phyloP scores from a whole-genome alignment of 2,113 vertebrate species.

The Stomatorhinus ivindoensis region DNA sequence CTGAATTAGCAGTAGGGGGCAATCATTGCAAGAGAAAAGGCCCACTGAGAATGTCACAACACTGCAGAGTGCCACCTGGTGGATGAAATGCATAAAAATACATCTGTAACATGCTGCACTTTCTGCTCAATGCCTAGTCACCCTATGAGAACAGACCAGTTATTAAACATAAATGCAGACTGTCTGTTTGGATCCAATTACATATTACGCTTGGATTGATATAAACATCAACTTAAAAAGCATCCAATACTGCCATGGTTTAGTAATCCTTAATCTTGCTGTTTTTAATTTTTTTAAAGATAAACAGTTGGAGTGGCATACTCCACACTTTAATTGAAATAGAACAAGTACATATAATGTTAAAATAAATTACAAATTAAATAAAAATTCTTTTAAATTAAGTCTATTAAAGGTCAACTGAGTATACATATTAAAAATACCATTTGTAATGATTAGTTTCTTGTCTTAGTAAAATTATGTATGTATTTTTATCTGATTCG shows the following conservation, averaged over 20 bases:
- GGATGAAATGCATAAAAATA: not conserved
- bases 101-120: not conserved
- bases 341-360: not conserved
- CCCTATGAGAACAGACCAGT: not conserved
- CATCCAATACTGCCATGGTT: not conserved
- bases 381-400: not conserved
- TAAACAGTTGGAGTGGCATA: not conserved
- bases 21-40: slow-evolving; percentile 10
- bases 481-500: not conserved
- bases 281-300: not conserved
- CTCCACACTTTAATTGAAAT: not conserved
- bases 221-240: not conserved
- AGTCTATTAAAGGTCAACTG: not conserved
- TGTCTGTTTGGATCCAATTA: not conserved
- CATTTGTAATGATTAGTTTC: not conserved
- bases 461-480: not conserved
- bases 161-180: not conserved
- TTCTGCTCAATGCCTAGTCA: not conserved
- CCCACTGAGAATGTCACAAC: not conserved
- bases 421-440: not conserved
- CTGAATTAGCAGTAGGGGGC: slow-evolving; percentile 14
- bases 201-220: not conserved
- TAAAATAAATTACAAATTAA: not conserved
- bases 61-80: slow-evolving; percentile 2
- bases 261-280: not conserved